Percentiles rank a stretch among this genome's conserved stretches.
Conservation (phyloP, 2,797 vertebrate genomes). For the Coreius guichenoti region DNA sequence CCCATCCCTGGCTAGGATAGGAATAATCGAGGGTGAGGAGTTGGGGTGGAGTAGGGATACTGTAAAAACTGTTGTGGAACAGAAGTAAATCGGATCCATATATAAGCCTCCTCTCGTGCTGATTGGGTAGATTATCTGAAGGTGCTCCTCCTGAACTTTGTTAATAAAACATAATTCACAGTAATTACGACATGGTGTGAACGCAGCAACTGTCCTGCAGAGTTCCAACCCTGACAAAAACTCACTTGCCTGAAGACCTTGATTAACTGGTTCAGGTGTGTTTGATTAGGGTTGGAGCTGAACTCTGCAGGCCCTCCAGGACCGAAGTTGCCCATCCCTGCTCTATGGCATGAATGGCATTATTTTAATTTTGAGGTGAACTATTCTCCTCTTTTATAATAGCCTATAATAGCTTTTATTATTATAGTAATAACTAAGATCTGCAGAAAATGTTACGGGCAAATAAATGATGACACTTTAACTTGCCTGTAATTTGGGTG, state of each 20-base stretch:
- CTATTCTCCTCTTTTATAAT: not conserved
- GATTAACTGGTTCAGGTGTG: not conserved
- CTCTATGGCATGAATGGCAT: too few relatives aligned
- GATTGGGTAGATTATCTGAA: too few relatives aligned
- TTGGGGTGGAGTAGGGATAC: too few relatives aligned
- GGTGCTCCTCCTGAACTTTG: too few relatives aligned
- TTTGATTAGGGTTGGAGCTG: not conserved
- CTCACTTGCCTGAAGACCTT: not conserved
- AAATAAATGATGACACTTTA: not conserved
- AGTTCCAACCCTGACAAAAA: not conserved
- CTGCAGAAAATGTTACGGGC: not conserved
- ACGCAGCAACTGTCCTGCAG: not conserved
- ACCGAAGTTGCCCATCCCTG: not conserved
- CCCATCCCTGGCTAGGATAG: too few relatives aligned
- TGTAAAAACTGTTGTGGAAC: too few relatives aligned
- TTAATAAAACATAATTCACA: not conserved
- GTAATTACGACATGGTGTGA: not conserved
- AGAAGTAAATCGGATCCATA: too few relatives aligned
- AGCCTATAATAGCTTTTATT: too few relatives aligned
- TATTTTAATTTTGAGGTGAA: not conserved
- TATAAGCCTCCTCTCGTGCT: too few relatives aligned
- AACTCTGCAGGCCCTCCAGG: not conserved
- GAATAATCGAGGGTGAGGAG: too few relatives aligned
- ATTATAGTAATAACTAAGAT: not conserved
- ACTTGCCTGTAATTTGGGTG: not conserved